Percentiles rank a stretch among this genome's conserved stretches.
Evolutionary conservation across 64 coral and sea anemone species (phyloP).

Genomic region (Montipora efflorescens): DNA sequence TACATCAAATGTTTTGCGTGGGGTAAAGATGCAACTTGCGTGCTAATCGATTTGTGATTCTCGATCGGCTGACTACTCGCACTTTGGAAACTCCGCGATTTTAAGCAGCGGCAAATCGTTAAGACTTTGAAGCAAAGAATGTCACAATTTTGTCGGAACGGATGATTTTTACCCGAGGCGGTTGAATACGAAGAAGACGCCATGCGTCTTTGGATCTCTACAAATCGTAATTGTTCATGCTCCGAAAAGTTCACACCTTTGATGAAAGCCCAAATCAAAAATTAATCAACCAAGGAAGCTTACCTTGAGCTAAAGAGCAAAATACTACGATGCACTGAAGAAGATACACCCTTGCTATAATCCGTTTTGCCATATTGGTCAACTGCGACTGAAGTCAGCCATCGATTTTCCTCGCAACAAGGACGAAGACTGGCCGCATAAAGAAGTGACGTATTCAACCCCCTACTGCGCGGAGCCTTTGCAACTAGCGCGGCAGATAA

Average conservation of each 20-base stretch:
- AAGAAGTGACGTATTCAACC: slow-evolving; percentile 48
- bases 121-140: not conserved
- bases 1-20: not conserved
- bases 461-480: slow-evolving; percentile 5
- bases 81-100: not conserved
- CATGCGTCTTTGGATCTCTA: not conserved
- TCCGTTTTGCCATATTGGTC: slow-evolving; percentile 32
- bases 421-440: slow-evolving; percentile 6
- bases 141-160: not conserved
- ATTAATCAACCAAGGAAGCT: slow-evolving; percentile 48
- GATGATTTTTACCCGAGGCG: not conserved
- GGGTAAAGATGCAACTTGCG: not conserved
- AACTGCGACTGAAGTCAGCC: not conserved
- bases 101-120: not conserved
- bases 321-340: not conserved
- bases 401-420: not conserved
- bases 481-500: too few species aligned
- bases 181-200: not conserved
- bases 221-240: slow-evolving; percentile 27
- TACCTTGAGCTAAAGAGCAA: slow-evolving; percentile 30
- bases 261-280: slow-evolving; percentile 54
- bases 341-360: not conserved
- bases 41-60: not conserved
- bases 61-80: not conserved
- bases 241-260: slow-evolving; percentile 42